Evolutionary conservation across 2,797 vertebrate genomes (phyloP).

Genomic region (Peromyscus melanophrys): DNA sequence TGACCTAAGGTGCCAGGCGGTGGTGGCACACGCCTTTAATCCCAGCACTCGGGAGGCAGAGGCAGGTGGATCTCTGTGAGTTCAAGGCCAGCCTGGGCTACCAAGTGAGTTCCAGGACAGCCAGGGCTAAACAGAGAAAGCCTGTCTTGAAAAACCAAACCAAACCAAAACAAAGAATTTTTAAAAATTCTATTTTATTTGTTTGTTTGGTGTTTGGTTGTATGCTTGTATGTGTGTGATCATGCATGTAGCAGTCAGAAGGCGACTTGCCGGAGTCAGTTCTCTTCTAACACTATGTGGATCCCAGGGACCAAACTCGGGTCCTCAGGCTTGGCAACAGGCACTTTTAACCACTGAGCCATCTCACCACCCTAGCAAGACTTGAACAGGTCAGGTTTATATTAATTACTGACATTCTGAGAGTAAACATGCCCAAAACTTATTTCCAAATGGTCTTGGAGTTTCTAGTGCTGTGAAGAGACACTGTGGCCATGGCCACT

Average conservation of each 20-base stretch:
- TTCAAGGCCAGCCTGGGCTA: too few relatives aligned
- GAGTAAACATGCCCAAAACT: background rate
- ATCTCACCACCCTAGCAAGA: background rate
- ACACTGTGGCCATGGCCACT: too few relatives aligned
- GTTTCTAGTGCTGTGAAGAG: too few relatives aligned
- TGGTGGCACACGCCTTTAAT: too few relatives aligned
- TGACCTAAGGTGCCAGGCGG: background rate
- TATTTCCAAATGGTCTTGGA: background rate
- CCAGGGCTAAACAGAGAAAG: too few relatives aligned
- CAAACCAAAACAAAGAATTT: too few relatives aligned
- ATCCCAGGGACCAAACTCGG: background rate
- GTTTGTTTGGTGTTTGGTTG: background rate
- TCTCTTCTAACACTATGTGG: background rate
- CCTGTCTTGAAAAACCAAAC: too few relatives aligned
- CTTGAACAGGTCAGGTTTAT: constrained; percentile 9
- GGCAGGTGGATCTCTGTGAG: too few relatives aligned
- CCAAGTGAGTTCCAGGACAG: too few relatives aligned
- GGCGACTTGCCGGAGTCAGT: too few relatives aligned
- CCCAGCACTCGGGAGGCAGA: too few relatives aligned
- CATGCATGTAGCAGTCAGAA: background rate
- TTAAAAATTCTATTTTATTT: background rate
- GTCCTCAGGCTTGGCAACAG: background rate
- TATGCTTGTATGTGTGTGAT: too few relatives aligned
- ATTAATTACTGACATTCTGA: background rate
- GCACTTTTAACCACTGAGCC: background rate